Conservation (phyloP, 2,113 vertebrate genomes). For the Chaetura pelagica region DNA sequence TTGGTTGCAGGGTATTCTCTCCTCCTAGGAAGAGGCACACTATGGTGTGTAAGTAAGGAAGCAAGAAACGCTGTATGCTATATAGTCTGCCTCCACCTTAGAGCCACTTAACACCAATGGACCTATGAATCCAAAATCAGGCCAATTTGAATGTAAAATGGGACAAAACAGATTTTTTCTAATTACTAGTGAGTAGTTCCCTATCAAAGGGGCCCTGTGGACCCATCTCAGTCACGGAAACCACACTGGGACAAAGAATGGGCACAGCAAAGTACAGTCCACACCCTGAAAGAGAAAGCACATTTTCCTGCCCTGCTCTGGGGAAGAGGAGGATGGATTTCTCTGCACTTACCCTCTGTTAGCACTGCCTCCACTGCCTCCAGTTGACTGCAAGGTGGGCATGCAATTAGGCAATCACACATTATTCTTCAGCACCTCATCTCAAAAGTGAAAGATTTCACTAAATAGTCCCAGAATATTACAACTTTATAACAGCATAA, state of each 20-base stretch:
- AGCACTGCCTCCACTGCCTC: background rate
- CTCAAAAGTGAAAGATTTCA: background rate
- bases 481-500: background rate
- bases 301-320: background rate
- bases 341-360: background rate
- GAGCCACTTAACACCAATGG: accelerated
- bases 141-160: background rate
- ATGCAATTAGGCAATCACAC: background rate
- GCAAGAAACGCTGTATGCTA: background rate
- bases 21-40: background rate
- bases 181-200: background rate
- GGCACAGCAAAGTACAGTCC: background rate
- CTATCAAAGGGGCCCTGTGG: background rate
- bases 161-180: background rate
- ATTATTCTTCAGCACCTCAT: background rate
- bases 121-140: background rate
- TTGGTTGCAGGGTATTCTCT: background rate
- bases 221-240: background rate
- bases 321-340: background rate
- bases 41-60: background rate
- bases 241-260: background rate
- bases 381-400: background rate
- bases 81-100: background rate
- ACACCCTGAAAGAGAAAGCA: background rate
- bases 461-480: background rate